Base-by-base conservation (phyloP, 23 tunicate genomes). In the Halocynthia aurantium region DNA sequence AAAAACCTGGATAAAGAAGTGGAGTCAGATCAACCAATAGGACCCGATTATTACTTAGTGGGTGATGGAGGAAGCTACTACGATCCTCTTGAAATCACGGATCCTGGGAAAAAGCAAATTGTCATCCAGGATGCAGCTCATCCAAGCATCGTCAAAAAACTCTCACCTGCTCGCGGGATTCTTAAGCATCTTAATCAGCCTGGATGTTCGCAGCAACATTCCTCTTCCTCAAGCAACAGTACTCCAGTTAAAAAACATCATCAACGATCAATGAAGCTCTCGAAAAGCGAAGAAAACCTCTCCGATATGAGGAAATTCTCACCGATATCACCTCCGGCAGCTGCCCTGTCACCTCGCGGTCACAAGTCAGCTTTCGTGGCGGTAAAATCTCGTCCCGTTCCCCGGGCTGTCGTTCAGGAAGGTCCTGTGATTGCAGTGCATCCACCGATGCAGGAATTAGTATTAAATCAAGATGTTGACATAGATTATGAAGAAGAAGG, bases 301-400 rank as follows among this genome's bases (percentile, higher is more conserved):
- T 54, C 78, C 8, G n/a, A 62, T 17, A 74, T 74, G 10, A 74
- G 56, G 5, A 31, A 31, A 31, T 31, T 31, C 4, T 31, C 44
- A 4, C 50, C 60, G 15, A 74, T 74, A 8, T 18, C 78, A 44
- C 78, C 78, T 12, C 75, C 75, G 6, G 31, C 49, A 9, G 22
- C 70, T 49, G 49, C 70, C 19, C 70, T 65, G 55, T 49, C 51
- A 9, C 50, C 78, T 22, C 78, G 19, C 12, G 17, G 57, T 6
- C 67, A 76, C 10, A 80, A 72, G 70, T 89, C 96, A 0, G 96
- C 96, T 6, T 89, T 89, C 67, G 86, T 87, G 15, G 89, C 85
- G 40, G 96, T 89, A 2, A 78, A 51, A 58, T 82, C 84, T 40
- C 82, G 85, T 31, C 64, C 22, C 64, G 56, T 54, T n/a, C 20